Evolutionary conservation across 2,888 invertebrate species (phyloP).

Genomic region (Scelioninae gen. 2): DNA sequence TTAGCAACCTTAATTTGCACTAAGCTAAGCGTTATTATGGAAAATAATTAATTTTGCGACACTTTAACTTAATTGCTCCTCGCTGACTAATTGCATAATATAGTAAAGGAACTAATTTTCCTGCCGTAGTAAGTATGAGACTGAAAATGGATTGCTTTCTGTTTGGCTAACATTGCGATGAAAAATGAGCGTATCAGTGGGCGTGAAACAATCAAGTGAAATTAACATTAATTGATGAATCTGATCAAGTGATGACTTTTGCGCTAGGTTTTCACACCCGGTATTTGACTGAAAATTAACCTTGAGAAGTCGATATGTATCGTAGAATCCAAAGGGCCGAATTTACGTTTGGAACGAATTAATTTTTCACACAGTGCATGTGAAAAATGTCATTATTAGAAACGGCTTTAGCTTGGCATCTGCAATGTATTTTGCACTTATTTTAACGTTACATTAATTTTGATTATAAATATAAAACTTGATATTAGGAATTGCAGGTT

Average conservation of each 20-base stretch:
- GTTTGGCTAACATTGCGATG: constrained; percentile 27
- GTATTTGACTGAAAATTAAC: constrained; percentile 28
- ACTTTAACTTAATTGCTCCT: background rate
- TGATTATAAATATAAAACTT: too few relatives aligned
- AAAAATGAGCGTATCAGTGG: constrained; percentile 51
- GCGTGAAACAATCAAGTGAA: constrained; percentile 49
- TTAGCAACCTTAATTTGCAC: constrained; percentile 4
- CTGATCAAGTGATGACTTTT: constrained; percentile 34
- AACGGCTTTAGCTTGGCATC: too few relatives aligned
- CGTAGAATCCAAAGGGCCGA: too few relatives aligned
- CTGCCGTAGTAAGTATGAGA: constrained; percentile 41
- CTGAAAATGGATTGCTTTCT: constrained; percentile 47
- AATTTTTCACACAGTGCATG: too few relatives aligned
- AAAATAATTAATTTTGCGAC: constrained; percentile 10
- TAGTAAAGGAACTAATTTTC: constrained; percentile 26
- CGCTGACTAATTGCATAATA: constrained; percentile 31
- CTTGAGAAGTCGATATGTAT: constrained; percentile 24
- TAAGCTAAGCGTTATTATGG: constrained; percentile 14
- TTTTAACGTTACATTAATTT: too few relatives aligned
- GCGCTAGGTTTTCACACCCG: constrained; percentile 12
- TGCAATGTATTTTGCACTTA: too few relatives aligned
- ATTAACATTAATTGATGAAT: constrained; percentile 51
- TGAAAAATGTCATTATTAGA: too few relatives aligned
- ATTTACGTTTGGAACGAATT: too few relatives aligned
- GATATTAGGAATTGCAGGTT: too few relatives aligned